Evolutionary conservation across 2,797 vertebrate species (phyloP), one percentile per base, ranked within the genome.

Genomic region (Threskiornis aethiopicus): DNA sequence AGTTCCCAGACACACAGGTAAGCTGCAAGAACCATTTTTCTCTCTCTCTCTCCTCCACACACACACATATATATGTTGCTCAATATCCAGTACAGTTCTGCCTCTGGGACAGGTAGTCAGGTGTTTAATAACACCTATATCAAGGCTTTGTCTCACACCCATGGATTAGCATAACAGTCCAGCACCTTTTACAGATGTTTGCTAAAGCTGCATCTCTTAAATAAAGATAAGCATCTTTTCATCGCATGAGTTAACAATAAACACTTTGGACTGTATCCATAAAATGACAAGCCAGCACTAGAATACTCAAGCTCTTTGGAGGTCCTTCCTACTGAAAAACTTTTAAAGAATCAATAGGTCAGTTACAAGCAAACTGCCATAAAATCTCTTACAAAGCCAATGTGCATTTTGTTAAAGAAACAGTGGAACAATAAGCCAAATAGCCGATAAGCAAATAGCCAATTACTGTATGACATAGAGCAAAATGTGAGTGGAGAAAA

Each of bases 41-140:
- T 39, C 37, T 39, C 37, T 39, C 37, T 39, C 37, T 37, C 37
- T 37, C 37, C 37, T 37, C 37, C 37, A 37, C 41, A 41, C 41
- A 41, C 41, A 41, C 41, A 41, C 13, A 51, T 16, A 46, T 5
- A 51, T 6, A 29, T 57, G 14, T 95, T 95, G 41, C 94, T 90
- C 86, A 95, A 94, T 64, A 73, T 37, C 41, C 58, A 94, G 84
- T 14, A 62, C 61, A 78, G 52, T 35, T 89, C 84, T 94, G 89
- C 84, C 82, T 78, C 76, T 85, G 64, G 69, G 84, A 93, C 69
- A 91, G 79, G 41, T 16, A 96, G 76, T 42, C 47, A 65, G 46
- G 26, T 81, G 59, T 85, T 85, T 82, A 91, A n/a, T 51, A 89
- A 96, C 94, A 92, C 70, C 76, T 79, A 97, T 90, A 92, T 77